Evolutionary conservation across 2,113 vertebrate genomes (phyloP).

Genomic region (Mobula birostris): DNA sequence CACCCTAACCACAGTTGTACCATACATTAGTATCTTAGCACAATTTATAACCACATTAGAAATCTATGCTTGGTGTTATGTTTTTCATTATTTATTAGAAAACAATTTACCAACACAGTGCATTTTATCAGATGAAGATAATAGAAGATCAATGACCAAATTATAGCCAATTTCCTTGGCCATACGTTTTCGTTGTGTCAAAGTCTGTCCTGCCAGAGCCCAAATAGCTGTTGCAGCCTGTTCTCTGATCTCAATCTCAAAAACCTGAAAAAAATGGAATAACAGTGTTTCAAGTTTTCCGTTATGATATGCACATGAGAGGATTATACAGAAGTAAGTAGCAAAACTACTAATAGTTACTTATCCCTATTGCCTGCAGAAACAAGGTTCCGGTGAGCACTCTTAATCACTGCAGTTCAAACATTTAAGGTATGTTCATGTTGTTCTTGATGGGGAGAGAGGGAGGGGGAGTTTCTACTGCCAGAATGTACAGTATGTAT

Average conservation of each 20-base stretch:
- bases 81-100: neutral
- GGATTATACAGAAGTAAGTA: neutral
- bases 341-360: neutral
- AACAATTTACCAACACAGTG: conserved; percentile 61
- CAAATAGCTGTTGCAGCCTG: conserved; percentile 63
- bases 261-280: conserved; percentile 50
- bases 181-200: conserved; percentile 62
- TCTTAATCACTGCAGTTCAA: neutral
- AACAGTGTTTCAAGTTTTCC: neutral
- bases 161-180: conserved; percentile 63
- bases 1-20: neutral
- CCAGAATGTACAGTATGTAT: too few relatives aligned
- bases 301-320: neutral
- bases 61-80: neutral
- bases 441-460: too few relatives aligned
- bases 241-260: conserved; percentile 59
- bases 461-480: too few relatives aligned
- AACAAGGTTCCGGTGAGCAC: neutral
- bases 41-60: neutral
- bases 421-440: neutral
- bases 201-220: conserved; percentile 60
- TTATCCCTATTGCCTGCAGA: neutral
- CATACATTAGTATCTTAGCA: neutral
- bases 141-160: conserved; percentile 63
- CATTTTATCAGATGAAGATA: conserved; percentile 66